Evolutionary conservation across 2,888 invertebrate species (phyloP).

Genomic region (Synergus umbraculus): DNA sequence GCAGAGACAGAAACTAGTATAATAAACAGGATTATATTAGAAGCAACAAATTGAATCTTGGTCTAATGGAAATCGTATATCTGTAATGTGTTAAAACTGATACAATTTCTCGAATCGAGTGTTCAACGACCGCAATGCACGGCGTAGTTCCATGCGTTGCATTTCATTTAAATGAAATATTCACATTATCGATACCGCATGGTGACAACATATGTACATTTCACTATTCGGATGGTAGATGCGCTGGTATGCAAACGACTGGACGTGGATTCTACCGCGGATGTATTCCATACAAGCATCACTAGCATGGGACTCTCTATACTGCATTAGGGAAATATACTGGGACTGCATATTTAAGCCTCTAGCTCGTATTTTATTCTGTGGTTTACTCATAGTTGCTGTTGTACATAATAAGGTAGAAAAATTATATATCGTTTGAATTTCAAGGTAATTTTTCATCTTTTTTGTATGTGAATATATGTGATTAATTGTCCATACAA

Average conservation of each 20-base stretch:
- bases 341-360: too few species aligned
- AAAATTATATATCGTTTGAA: too few species aligned
- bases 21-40: background rate
- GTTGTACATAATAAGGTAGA: too few species aligned
- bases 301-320: background rate
- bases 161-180: constrained; percentile 31
- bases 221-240: background rate
- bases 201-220: background rate
- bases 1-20: background rate
- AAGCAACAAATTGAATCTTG: background rate
- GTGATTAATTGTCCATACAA: too few species aligned
- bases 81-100: background rate
- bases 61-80: background rate
- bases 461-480: too few species aligned
- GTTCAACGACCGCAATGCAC: background rate
- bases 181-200: constrained; percentile 11
- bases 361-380: too few species aligned
- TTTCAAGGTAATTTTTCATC: too few species aligned
- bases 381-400: too few species aligned
- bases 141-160: background rate
- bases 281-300: background rate
- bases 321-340: background rate
- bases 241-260: background rate
- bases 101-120: constrained; percentile 9
- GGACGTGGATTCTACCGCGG: background rate